These are phyloP conservation scores for Vultur gryphus DNA, from an alignment of 2,797 vertebrate genomes.

Conservation along the genomic window DNA sequence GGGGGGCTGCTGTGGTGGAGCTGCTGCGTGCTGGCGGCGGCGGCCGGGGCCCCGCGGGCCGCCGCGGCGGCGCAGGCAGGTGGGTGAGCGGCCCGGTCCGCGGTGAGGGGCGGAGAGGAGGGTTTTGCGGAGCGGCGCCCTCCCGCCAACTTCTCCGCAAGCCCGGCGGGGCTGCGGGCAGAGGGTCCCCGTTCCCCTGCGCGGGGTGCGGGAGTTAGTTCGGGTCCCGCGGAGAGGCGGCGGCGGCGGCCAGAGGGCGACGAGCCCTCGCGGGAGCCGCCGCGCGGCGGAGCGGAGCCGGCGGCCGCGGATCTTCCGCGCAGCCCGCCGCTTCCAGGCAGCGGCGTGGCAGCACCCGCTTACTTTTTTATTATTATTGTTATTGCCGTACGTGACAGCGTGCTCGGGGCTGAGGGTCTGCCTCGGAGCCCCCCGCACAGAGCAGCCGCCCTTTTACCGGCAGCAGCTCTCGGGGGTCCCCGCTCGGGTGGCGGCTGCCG, in stretches of 20 bases:
- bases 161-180: constrained; percentile 49
- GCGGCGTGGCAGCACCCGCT: not conserved
- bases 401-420: not conserved
- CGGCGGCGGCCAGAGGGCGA: constrained; percentile 77
- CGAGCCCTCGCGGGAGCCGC: constrained; percentile 75
- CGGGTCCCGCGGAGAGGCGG: constrained; percentile 69
- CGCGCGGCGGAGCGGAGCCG: not conserved
- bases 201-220: constrained; percentile 40
- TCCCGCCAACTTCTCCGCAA: constrained; percentile 14
- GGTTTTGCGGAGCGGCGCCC: not conserved
- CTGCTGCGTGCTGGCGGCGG: not conserved
- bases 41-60: not conserved
- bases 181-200: not conserved
- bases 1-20: constrained; percentile 23
- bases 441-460: not conserved
- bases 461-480: not conserved
- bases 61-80: constrained; percentile 4
- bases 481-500: not conserved
- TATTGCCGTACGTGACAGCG: too few relatives aligned
- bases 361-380: not conserved
- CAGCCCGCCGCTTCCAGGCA: too few relatives aligned
- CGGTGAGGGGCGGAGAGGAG: not conserved
- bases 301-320: not conserved
- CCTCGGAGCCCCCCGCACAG: too few relatives aligned
- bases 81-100: not conserved